Evolutionary conservation across 2,797 vertebrate genomes (phyloP).

Genomic region (Distichodus sexfasciatus): DNA sequence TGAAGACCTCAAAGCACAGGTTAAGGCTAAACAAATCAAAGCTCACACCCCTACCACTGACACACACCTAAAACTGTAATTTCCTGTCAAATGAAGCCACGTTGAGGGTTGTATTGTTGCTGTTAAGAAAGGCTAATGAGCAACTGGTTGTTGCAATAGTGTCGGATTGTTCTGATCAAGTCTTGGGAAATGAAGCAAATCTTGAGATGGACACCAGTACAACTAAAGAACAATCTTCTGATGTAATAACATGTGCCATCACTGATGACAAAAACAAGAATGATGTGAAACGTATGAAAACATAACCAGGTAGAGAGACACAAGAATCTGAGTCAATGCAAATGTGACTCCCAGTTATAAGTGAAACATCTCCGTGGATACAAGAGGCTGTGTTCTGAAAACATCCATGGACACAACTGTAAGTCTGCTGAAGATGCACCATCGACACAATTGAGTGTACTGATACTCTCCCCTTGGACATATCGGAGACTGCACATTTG

Average conservation of each 20-base stretch:
- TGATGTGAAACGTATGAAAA: background rate
- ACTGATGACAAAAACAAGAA: background rate
- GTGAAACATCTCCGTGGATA: background rate
- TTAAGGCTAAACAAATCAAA: conserved; percentile 16
- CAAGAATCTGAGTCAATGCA: background rate
- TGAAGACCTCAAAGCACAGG: conserved; percentile 18
- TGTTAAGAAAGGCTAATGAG: no score
- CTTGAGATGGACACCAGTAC: background rate
- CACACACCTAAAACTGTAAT: no score
- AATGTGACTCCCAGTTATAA: background rate
- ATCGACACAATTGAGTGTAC: background rate
- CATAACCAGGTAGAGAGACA: background rate
- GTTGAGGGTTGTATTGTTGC: no score
- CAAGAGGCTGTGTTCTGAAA: background rate
- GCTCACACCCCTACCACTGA: background rate
- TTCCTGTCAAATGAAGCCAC: no score
- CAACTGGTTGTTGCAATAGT: no score
- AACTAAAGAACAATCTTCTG: background rate
- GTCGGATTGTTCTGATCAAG: no score
- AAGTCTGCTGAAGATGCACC: background rate
- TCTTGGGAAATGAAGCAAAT: background rate
- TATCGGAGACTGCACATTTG: background rate
- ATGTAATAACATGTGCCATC: background rate
- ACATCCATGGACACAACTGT: background rate
- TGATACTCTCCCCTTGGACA: background rate